Evolutionary conservation across 53 echinoderm and acorn worm species (phyloP), one percentile per base, ranked within the genome.

Genomic region (Pentamera pediparva): DNA sequence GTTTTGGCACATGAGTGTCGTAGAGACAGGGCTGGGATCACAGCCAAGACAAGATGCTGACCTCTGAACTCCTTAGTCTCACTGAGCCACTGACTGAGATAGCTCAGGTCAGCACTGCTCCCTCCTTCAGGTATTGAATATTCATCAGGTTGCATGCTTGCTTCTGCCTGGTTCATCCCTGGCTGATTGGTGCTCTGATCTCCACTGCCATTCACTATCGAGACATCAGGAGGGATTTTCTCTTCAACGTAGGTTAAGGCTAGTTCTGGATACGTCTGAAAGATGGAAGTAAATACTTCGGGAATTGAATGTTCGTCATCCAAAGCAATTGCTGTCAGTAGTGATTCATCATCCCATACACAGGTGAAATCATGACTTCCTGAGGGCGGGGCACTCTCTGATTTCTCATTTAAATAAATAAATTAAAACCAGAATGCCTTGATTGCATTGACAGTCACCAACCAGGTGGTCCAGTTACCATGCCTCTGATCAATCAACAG

Each of bases 1-100:
- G 90, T 53, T 43, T 95, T 95, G 33, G 90, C 90, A 87, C 87
- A 87, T 32, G 83, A 72, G 65, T 95, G 90, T 69, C 67, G 87
- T 20, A 73, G 76, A 17, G 95, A 57, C 26, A 95, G 58, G 28
- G 69, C 75, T n/a, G 76, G 81, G 34, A 95, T 82, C 20, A 73
- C 89, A 32, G 83, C 75, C 25, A 95, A 63, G 0, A 82, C 59
- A 47, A 81, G 81, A 58, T 79, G 82, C 38, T 95, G 95, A 35
- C 95, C 95, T 32, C 79, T 72, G 82, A 81, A 91, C 36, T 75
- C 59, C 7, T 19, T 40, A 11, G 22, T 62, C 47, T 76, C 40
- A 30, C 71, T 49, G 1, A 70, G 18, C 71, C 71, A 70, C 50
- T 70, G 50, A 49, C 50, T 70, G 52, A 70, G 71, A 20, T 39